Evolutionary conservation across 2,888 invertebrate species (phyloP).

Genomic region (Heliconius sara): DNA sequence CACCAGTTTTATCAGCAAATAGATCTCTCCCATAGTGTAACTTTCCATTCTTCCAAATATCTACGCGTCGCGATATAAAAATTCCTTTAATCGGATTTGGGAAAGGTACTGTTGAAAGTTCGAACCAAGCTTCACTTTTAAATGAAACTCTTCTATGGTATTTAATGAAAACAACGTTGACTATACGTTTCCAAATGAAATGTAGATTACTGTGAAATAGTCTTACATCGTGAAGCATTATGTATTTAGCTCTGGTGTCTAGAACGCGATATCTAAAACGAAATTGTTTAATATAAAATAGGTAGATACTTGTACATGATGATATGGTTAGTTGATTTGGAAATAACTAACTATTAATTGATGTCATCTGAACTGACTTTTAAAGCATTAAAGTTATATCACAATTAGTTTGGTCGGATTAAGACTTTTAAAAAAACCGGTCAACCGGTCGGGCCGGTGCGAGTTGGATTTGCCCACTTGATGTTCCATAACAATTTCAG

Average conservation of each 20-base stretch:
- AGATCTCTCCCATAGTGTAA: slow-evolving; percentile 81
- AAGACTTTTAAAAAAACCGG: no score
- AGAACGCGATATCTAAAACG: slow-evolving; percentile 85
- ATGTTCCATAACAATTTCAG: no score
- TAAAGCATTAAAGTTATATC: no score
- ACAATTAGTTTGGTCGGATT: no score
- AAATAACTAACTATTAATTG: no score
- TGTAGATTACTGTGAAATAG: slow-evolving; percentile 86
- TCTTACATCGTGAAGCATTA: slow-evolving; percentile 88
- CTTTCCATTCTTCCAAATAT: slow-evolving; percentile 87
- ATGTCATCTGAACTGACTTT: no score
- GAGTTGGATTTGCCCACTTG: no score
- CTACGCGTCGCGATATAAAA: slow-evolving; percentile 85
- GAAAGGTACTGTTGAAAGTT: slow-evolving; percentile 89
- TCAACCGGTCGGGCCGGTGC: no score
- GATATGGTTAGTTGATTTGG: no score
- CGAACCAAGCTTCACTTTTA: slow-evolving; percentile 85
- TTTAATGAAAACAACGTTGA: slow-evolving; percentile 89
- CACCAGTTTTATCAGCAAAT: slow-evolving; percentile 84
- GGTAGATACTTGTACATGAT: no score
- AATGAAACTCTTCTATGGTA: slow-evolving; percentile 71
- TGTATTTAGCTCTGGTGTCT: slow-evolving; percentile 88
- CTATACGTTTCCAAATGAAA: slow-evolving; percentile 90
- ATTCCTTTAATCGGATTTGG: slow-evolving; percentile 84
- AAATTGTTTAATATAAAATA: background rate